These are phyloP conservation scores for Cheumatopsyche charites DNA, from an alignment of 1,140 invertebrate species.

Conservation along the genomic window DNA sequence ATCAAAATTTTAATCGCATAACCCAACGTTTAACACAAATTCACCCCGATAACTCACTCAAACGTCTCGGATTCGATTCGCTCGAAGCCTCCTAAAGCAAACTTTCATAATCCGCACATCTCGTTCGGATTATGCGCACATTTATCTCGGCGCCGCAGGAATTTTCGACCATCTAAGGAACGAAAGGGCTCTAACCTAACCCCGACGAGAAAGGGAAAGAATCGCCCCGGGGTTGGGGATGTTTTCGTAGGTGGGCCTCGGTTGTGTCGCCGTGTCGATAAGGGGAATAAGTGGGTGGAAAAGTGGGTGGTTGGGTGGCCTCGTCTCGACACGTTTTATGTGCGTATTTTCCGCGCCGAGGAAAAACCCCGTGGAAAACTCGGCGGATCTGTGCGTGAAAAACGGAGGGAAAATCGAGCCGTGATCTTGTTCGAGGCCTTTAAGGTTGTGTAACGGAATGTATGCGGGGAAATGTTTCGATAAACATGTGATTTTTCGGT, in stretches of 20 bases:
- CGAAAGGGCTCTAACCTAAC: too few species aligned
- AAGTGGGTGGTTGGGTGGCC: neutral
- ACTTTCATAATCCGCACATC: slow-evolving; percentile 36
- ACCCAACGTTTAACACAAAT: neutral
- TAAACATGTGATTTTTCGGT: too few species aligned
- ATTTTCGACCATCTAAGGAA: slow-evolving; percentile 15
- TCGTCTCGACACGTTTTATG: slow-evolving; percentile 14
- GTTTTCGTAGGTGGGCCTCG: neutral
- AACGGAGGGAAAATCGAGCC: slow-evolving; percentile 11
- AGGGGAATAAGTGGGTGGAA: too few species aligned
- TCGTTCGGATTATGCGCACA: slow-evolving; percentile 16
- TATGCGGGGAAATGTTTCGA: too few species aligned
- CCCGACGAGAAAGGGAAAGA: too few species aligned
- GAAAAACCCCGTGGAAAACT: slow-evolving; percentile 21
- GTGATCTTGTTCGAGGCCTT: slow-evolving; percentile 12
- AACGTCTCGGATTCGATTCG: slow-evolving; percentile 3
- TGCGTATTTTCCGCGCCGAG: slow-evolving; percentile 3
- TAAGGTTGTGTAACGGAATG: too few species aligned
- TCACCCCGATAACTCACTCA: neutral
- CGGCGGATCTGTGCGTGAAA: neutral
- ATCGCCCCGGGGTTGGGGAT: neutral
- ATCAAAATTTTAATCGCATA: too few species aligned
- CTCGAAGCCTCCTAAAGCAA: too few species aligned
- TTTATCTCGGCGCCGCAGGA: slow-evolving; percentile 28
- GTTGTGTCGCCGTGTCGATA: slow-evolving; percentile 12